Evolutionary conservation across 2,113 vertebrate species (phyloP).

Genomic region (Cygnus buccinator): DNA sequence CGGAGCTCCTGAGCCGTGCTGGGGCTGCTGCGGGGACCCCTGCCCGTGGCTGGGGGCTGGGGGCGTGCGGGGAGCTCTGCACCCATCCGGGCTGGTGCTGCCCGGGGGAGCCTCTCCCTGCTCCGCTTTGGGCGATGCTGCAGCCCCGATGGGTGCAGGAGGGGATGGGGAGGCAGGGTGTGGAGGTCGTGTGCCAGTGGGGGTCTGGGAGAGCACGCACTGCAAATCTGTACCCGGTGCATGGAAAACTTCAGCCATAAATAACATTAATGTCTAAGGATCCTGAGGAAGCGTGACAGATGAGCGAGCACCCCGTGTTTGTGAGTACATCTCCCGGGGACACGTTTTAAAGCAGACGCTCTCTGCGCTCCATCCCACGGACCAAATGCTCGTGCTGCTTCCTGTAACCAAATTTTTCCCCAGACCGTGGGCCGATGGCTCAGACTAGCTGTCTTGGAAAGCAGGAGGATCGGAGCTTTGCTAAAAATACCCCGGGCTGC

Average conservation of each 20-base stretch:
- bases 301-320: background rate
- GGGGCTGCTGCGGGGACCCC: too few relatives aligned
- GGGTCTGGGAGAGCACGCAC: background rate
- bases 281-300: background rate
- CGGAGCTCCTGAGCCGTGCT: background rate
- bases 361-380: background rate
- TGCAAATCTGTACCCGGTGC: background rate
- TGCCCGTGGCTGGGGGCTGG: too few relatives aligned
- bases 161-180: background rate
- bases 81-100: too few relatives aligned
- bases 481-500: background rate
- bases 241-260: background rate
- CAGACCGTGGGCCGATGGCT: background rate
- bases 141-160: too few relatives aligned
- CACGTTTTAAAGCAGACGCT: background rate
- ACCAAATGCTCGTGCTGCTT: background rate
- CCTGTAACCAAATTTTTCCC: background rate
- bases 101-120: too few relatives aligned
- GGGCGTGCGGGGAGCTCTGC: too few relatives aligned
- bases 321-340: background rate
- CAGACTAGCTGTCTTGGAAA: background rate
- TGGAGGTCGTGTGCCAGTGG: too few relatives aligned
- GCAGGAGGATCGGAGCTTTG: background rate
- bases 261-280: background rate
- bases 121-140: too few relatives aligned